Percentiles rank a stretch among this genome's conserved stretches.
phyloP scores from a whole-genome alignment of 2,888 invertebrate species.

The Dryobota labecula region DNA sequence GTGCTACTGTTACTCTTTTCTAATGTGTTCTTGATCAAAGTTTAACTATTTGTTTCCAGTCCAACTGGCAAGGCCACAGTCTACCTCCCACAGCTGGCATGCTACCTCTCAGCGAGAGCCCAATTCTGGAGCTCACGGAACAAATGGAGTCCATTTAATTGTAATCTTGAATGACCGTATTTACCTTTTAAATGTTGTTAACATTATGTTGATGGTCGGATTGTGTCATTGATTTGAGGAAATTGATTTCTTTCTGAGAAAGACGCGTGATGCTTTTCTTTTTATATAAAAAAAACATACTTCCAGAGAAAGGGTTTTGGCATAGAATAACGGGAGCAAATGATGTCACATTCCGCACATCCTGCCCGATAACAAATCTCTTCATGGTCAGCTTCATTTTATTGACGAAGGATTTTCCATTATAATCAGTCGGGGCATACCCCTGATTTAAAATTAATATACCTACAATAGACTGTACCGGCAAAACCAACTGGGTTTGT shows the following conservation, averaged over 20 bases:
- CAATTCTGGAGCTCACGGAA: slow-evolving; percentile 95
- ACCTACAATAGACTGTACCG: slow-evolving; percentile 13
- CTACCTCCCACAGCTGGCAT: slow-evolving; percentile 91
- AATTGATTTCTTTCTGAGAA: background rate
- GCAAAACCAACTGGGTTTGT: slow-evolving; percentile 29
- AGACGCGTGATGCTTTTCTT: background rate
- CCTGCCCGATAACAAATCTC: slow-evolving; percentile 6
- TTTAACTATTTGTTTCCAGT: slow-evolving; percentile 81
- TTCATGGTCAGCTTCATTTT: slow-evolving; percentile 5
- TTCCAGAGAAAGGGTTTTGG: background rate
- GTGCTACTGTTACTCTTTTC: too few relatives aligned
- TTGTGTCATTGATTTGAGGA: slow-evolving; percentile 44
- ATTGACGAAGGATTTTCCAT: slow-evolving; percentile 29
- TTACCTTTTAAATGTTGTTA: slow-evolving; percentile 28
- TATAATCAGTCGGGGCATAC: slow-evolving; percentile 11
- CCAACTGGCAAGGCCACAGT: slow-evolving; percentile 89
- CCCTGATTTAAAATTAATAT: slow-evolving; percentile 1
- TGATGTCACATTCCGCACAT: slow-evolving; percentile 3
- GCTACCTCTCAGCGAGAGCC: slow-evolving; percentile 95
- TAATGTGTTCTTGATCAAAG: slow-evolving; percentile 11
- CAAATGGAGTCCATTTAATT: slow-evolving; percentile 94
- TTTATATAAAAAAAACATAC: background rate
- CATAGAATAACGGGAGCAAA: background rate
- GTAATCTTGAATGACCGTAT: slow-evolving; percentile 17
- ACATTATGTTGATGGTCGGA: slow-evolving; percentile 27